These are phyloP conservation scores for Temnothorax longispinosus DNA, from an alignment of 1,140 invertebrate genomes.

Conservation along the genomic window DNA sequence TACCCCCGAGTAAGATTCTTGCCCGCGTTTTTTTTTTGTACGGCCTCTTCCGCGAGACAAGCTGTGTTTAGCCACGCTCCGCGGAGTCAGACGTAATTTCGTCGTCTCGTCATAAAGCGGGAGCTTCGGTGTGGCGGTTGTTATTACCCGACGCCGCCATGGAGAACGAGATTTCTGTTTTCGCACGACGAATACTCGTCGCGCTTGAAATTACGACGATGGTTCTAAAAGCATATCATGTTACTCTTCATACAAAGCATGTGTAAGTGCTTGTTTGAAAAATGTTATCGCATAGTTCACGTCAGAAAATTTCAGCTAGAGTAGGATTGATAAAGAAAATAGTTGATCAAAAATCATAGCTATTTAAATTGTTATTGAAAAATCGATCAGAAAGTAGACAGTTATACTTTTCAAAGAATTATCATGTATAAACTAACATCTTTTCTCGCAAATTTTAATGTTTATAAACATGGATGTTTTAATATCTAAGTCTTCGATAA, in stretches of 20 bases:
- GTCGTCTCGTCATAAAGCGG: slow-evolving; percentile 36
- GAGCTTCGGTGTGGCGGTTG: not conserved
- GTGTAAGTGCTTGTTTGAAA: not conserved
- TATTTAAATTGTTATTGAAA: not conserved
- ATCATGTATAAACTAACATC: not conserved
- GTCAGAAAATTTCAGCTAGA: not conserved
- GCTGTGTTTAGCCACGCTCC: slow-evolving; percentile 39
- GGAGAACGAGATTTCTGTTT: slow-evolving; percentile 12
- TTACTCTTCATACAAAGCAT: not conserved
- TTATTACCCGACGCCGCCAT: not conserved
- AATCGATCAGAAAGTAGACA: not conserved
- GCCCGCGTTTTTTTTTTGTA: not conserved
- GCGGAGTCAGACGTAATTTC: slow-evolving; percentile 27
- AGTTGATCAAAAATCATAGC: not conserved
- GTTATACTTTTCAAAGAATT: not conserved
- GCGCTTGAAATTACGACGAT: not conserved
- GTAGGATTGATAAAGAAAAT: not conserved
- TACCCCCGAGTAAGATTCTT: not conserved
- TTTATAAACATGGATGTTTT: not conserved
- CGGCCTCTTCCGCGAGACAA: slow-evolving; percentile 19
- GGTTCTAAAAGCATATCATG: not conserved
- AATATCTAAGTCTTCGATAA: not conserved
- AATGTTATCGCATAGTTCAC: not conserved
- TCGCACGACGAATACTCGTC: not conserved
- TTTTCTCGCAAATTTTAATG: not conserved